Conservation (phyloP, 2,888 invertebrate genomes). For the Ommatoiulus sabulosus region DNA sequence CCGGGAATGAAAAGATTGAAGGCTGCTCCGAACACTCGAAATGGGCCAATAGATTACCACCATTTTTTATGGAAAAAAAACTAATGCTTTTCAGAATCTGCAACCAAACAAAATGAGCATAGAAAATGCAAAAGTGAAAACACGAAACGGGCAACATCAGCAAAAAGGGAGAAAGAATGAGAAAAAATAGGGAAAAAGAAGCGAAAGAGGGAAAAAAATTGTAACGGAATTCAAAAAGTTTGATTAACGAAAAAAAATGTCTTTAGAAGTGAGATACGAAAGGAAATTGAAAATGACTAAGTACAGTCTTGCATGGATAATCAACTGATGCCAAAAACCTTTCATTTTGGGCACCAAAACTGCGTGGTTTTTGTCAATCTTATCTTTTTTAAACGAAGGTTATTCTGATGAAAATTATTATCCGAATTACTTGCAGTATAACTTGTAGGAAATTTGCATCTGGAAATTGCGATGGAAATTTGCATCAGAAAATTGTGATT, state of each 20-base stretch:
- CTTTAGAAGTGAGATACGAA: constrained; percentile 40
- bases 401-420: background rate
- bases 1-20: background rate
- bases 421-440: background rate
- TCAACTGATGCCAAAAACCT: background rate
- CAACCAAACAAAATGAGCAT: constrained; percentile 36
- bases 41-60: constrained; percentile 33
- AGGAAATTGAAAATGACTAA: constrained; percentile 36
- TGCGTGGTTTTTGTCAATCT: background rate
- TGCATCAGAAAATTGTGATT: too few species aligned
- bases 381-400: background rate
- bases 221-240: constrained; percentile 9
- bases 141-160: background rate
- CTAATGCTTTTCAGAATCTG: constrained; percentile 23
- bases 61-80: constrained; percentile 25
- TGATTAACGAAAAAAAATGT: constrained; percentile 38
- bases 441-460: too few species aligned
- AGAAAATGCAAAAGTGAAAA: constrained; percentile 31
- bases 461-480: too few species aligned
- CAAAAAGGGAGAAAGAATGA: background rate
- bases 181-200: background rate
- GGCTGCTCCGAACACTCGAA: background rate
- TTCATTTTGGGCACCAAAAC: background rate
- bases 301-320: constrained; percentile 1
- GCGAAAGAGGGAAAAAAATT: background rate